phyloP scores from a whole-genome alignment of 2,888 invertebrate species.

The Drosophila macrothrix region DNA sequence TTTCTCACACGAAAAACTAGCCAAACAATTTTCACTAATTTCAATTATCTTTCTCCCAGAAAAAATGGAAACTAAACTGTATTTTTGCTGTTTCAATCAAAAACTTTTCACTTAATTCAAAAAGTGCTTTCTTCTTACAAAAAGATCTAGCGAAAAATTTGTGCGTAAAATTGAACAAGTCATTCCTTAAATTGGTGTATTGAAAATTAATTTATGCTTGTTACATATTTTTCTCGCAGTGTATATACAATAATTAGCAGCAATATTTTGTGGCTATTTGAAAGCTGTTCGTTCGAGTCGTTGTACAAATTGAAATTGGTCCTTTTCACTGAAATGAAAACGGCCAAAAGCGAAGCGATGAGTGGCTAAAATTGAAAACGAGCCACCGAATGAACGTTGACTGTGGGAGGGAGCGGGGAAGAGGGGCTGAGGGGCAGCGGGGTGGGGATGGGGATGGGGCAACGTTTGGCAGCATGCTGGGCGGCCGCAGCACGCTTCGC shows the following conservation, averaged over 20 bases:
- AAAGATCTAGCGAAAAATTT: background rate
- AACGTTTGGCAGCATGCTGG: conserved; percentile 45
- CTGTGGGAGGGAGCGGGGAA: background rate
- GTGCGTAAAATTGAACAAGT: background rate
- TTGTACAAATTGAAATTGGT: conserved; percentile 74
- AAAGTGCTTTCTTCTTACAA: background rate
- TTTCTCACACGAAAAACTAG: fast-evolving
- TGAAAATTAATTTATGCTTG: background rate
- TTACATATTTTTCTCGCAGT: background rate
- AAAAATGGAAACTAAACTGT: background rate
- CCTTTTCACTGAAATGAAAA: conserved; percentile 74
- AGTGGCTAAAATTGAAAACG: conserved; percentile 35
- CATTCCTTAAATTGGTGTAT: background rate
- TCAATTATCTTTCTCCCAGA: too few species aligned
- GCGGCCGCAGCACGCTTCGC: conserved; percentile 32
- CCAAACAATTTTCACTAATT: background rate
- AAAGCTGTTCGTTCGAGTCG: conserved; percentile 55
- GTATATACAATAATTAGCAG: conserved; percentile 57
- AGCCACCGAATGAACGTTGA: conserved; percentile 15
- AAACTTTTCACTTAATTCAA: background rate
- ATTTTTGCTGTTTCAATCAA: background rate
- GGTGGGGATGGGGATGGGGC: background rate
- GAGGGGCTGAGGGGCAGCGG: background rate
- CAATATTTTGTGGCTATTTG: conserved; percentile 63
- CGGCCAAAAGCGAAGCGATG: conserved; percentile 25